Evolutionary conservation across 2,113 vertebrate genomes (phyloP).

Genomic region (Ginglymostoma cirratum): DNA sequence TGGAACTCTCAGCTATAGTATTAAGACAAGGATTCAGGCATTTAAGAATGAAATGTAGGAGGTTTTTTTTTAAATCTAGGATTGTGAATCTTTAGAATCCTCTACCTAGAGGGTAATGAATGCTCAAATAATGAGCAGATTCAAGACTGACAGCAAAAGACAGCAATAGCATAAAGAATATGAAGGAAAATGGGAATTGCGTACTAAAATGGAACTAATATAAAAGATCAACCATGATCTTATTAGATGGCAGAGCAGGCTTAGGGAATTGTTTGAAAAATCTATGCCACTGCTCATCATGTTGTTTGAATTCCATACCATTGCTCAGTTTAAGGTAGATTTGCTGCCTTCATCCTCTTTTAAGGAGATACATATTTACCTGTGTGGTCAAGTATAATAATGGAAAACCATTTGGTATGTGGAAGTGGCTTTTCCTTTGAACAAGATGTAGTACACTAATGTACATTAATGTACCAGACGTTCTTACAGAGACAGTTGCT

Average conservation of each 20-base stretch:
- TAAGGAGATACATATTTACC: no score
- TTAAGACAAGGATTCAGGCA: neutral
- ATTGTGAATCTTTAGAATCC: no score
- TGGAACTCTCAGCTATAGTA: neutral
- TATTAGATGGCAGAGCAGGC: neutral
- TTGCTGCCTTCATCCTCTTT: no score
- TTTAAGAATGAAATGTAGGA: neutral
- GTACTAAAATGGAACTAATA: neutral
- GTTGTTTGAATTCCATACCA: no score
- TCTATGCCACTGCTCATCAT: no score
- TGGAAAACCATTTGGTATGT: no score
- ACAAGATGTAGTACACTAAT: no score
- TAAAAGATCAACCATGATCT: neutral
- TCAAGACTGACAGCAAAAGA: neutral
- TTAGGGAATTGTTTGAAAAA: neutral
- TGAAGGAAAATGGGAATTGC: neutral
- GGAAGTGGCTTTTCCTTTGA: no score
- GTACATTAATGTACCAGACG: no score
- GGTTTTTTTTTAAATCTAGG: neutral
- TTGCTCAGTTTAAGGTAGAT: no score
- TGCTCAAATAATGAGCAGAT: neutral
- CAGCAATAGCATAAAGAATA: neutral
- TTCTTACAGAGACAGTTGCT: no score
- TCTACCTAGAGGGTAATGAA: neutral
- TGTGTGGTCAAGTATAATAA: no score